A percentile compares a stretch with the other conserved stretches of the same genome.
Conservation (phyloP, 2,888 invertebrate genomes). For the Tuta absoluta region DNA sequence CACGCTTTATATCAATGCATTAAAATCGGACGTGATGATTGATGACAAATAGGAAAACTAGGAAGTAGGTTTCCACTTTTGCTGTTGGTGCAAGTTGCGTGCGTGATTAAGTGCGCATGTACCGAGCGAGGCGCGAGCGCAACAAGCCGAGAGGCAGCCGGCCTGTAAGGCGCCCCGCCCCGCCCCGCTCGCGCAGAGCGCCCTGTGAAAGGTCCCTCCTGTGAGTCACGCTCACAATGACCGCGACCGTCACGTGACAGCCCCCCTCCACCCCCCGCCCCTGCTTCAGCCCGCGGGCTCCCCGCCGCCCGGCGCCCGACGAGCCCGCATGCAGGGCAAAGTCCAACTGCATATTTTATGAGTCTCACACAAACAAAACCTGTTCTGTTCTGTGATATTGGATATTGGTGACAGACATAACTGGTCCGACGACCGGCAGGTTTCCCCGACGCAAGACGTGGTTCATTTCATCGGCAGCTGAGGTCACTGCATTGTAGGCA, state of each 20-base stretch:
- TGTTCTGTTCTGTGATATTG: too few species aligned
- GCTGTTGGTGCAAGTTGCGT: too few species aligned
- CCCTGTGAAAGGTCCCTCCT: background rate
- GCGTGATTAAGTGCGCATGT: too few species aligned
- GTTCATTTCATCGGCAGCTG: background rate
- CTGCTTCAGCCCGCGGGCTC: background rate
- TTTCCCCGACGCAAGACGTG: background rate
- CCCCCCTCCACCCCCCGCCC: background rate
- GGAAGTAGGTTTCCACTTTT: too few species aligned
- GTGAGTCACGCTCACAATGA: background rate
- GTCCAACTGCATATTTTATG: background rate
- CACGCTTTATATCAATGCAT: too few species aligned
- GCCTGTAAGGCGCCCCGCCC: too few species aligned
- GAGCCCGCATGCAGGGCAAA: background rate
- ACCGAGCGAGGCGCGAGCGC: too few species aligned
- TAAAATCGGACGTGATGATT: too few species aligned
- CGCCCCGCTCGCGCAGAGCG: background rate
- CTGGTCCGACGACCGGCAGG: background rate
- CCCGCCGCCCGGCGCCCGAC: background rate
- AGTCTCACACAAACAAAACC: background rate
- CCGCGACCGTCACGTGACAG: background rate
- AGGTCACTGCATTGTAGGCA: background rate
- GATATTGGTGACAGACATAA: background rate
- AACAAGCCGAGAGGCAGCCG: too few species aligned
- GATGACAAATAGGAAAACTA: too few species aligned